These are phyloP conservation scores for Spodoptera exigua DNA, from an alignment of 2,888 invertebrate genomes.

Conservation along the genomic window DNA sequence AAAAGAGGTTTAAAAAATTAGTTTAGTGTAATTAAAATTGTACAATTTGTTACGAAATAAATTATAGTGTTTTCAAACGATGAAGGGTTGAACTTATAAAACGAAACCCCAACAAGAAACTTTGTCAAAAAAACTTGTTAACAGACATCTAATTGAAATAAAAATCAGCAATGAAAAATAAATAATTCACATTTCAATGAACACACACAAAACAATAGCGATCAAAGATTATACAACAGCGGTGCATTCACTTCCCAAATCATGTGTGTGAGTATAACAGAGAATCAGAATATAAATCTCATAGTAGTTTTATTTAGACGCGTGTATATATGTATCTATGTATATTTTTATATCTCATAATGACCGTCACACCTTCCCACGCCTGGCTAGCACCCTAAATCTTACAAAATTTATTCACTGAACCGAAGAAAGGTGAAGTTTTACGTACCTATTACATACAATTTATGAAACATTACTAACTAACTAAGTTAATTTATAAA, in stretches of 20 bases:
- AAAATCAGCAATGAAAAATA: too few species aligned
- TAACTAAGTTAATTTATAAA: too few species aligned
- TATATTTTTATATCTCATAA: conserved; percentile 26
- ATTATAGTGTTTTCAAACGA: too few species aligned
- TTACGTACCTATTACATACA: conserved; percentile 3
- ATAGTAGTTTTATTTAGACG: conserved; percentile 45
- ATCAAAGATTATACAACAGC: background rate
- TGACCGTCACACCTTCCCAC: conserved; percentile 37
- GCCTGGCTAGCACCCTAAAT: conserved; percentile 24
- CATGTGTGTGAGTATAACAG: conserved; percentile 22
- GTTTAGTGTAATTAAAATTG: too few species aligned
- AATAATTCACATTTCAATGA: conserved; percentile 5
- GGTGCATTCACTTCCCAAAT: conserved; percentile 19
- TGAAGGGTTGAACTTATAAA: too few species aligned
- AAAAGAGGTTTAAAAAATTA: too few species aligned
- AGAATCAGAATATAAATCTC: conserved; percentile 37
- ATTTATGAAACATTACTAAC: conserved; percentile 14
- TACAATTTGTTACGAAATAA: too few species aligned
- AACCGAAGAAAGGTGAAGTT: conserved; percentile 24
- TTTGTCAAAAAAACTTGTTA: too few species aligned
- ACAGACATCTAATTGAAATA: too few species aligned
- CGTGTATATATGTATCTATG: too few species aligned
- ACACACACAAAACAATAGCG: background rate
- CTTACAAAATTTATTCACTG: conserved; percentile 24
- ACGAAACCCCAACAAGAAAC: too few species aligned